A percentile compares a stretch with the other conserved stretches of the same genome.
These are phyloP conservation scores for Platycheirus rosarum DNA, from an alignment of 2,888 invertebrate genomes.

Conservation along the genomic window DNA sequence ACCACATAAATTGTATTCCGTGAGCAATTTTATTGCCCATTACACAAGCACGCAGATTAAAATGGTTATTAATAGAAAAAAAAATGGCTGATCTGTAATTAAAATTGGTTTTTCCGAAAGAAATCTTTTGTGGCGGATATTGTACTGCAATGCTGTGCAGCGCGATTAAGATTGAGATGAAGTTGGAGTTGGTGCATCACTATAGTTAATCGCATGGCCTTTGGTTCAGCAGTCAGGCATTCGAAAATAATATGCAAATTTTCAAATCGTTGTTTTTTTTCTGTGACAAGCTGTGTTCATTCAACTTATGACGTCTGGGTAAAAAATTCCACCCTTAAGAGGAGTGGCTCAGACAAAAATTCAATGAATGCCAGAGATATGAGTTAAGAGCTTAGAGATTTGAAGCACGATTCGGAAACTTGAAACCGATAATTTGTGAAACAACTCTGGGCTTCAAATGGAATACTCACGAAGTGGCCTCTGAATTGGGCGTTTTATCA, in stretches of 20 bases:
- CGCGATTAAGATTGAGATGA: not conserved
- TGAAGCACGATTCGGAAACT: not conserved
- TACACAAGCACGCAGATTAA: slow-evolving; percentile 66
- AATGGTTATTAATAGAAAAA: slow-evolving; percentile 66
- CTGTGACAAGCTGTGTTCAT: slow-evolving; percentile 11
- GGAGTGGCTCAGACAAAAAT: slow-evolving; percentile 25
- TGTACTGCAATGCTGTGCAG: not conserved
- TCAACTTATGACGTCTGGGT: not conserved
- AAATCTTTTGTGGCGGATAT: slow-evolving; percentile 56
- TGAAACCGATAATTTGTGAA: not conserved
- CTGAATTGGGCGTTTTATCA: not conserved
- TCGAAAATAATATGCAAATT: slow-evolving; percentile 54
- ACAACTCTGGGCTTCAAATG: not conserved
- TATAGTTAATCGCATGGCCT: slow-evolving; percentile 42
- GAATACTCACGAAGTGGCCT: not conserved
- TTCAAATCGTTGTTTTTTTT: slow-evolving; percentile 15
- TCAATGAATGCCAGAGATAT: not conserved
- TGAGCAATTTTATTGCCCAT: slow-evolving; percentile 61
- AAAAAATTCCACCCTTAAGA: slow-evolving; percentile 13
- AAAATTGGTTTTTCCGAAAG: slow-evolving; percentile 67
- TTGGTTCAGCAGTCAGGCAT: slow-evolving; percentile 28
- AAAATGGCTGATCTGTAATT: slow-evolving; percentile 60
- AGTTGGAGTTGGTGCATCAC: not conserved
- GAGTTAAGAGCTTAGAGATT: not conserved
- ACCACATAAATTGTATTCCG: slow-evolving; percentile 62